phyloP scores from a whole-genome alignment of 2,888 invertebrate species.

The Machimus atricapillus region DNA sequence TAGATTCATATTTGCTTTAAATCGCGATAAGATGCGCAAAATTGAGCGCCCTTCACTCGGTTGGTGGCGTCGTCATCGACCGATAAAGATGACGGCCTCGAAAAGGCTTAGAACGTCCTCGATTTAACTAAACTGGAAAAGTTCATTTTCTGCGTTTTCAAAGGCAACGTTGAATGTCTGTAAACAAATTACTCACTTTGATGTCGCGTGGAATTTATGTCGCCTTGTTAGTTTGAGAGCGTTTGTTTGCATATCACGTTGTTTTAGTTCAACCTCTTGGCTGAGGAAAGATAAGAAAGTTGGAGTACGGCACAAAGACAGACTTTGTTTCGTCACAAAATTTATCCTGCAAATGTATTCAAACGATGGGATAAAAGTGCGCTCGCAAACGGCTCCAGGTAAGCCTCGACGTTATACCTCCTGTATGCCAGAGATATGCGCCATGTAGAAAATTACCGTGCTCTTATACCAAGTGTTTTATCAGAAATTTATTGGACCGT shows the following conservation, averaged over 20 bases:
- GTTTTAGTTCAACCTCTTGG: slow-evolving; percentile 11
- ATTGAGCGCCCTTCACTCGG: neutral
- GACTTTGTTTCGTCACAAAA: neutral
- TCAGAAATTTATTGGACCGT: neutral
- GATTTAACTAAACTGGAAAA: neutral
- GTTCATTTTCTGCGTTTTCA: neutral
- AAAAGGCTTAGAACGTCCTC: neutral
- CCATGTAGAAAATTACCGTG: neutral
- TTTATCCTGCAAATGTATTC: neutral
- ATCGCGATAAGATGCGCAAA: neutral
- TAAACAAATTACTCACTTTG: slow-evolving; percentile 24
- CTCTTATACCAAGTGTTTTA: neutral
- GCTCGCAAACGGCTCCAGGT: neutral
- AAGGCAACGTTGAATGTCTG: neutral
- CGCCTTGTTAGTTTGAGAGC: slow-evolving; percentile 24
- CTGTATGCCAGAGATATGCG: neutral
- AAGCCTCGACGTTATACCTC: neutral
- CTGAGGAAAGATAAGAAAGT: slow-evolving; percentile 4
- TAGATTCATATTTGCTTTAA: slow-evolving; percentile 27
- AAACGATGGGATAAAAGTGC: neutral
- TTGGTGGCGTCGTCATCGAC: neutral
- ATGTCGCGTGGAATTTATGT: slow-evolving; percentile 12
- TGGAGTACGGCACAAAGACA: neutral
- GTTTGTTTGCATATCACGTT: slow-evolving; percentile 16
- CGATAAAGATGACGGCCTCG: slow-evolving; percentile 15